Evolutionary conservation across 2,888 invertebrate genomes (phyloP).

Genomic region (Lagria hirta): DNA sequence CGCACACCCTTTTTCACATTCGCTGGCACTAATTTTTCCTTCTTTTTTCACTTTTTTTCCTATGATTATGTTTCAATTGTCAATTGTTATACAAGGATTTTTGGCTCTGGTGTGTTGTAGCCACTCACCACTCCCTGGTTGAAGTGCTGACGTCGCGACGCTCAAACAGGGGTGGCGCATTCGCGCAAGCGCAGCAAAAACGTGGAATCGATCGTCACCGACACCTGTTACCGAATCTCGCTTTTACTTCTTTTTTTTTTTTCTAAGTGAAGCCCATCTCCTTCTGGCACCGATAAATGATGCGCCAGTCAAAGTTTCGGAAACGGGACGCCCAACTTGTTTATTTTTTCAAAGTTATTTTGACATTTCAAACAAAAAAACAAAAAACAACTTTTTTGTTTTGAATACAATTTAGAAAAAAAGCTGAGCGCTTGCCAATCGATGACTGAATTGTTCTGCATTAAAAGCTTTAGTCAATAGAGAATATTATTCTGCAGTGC

Average conservation of each 20-base stretch:
- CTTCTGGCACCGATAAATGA: background rate
- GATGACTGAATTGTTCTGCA: too few relatives aligned
- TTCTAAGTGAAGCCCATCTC: too few relatives aligned
- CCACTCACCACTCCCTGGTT: constrained; percentile 52
- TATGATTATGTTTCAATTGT: background rate
- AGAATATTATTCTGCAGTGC: too few relatives aligned
- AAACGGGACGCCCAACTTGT: too few relatives aligned
- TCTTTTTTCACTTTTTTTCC: too few relatives aligned
- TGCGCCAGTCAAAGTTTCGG: background rate
- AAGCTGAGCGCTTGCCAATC: too few relatives aligned
- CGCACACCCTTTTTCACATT: constrained; percentile 4
- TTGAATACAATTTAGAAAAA: too few relatives aligned
- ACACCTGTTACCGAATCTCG: constrained; percentile 52
- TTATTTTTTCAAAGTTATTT: too few relatives aligned
- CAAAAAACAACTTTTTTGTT: too few relatives aligned
- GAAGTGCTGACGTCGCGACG: constrained; percentile 48
- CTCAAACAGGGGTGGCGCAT: constrained; percentile 44
- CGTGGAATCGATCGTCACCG: constrained; percentile 51
- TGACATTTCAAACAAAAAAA: too few relatives aligned
- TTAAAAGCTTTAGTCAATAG: too few relatives aligned
- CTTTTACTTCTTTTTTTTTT: constrained; percentile 28
- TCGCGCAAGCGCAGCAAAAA: constrained; percentile 43
- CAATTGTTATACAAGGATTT: constrained; percentile 24
- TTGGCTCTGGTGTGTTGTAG: constrained; percentile 28
- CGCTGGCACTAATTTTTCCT: constrained; percentile 14